These are phyloP conservation scores for Enoplosus armatus DNA, from an alignment of 2,797 vertebrate species.

Conservation along the genomic window DNA sequence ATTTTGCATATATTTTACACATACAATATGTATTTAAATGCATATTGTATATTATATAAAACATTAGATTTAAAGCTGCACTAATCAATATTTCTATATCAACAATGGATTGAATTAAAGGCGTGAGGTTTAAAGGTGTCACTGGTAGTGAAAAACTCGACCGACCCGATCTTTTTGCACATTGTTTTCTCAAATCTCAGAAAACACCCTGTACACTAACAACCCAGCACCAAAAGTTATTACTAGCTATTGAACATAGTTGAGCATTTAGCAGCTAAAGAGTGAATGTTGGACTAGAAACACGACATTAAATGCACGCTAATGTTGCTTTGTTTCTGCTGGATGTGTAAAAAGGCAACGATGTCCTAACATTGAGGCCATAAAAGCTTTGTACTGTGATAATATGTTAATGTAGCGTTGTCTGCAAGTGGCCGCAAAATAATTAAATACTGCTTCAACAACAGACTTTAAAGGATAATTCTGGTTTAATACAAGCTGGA, in stretches of 20 bases:
- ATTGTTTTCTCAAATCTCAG: too few species aligned
- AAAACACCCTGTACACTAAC: too few species aligned
- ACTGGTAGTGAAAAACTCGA: not conserved
- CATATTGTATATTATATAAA: not conserved
- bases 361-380: not conserved
- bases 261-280: too few species aligned
- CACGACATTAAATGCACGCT: too few species aligned
- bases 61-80: not conserved
- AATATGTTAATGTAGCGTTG: not conserved
- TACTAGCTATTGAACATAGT: too few species aligned
- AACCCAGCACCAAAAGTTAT: too few species aligned
- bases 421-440: too few species aligned
- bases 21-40: not conserved
- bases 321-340: too few species aligned
- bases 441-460: too few species aligned
- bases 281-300: too few species aligned
- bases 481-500: not conserved
- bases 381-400: not conserved
- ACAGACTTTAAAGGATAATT: not conserved
- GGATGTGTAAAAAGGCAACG: too few species aligned
- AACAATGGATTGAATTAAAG: not conserved
- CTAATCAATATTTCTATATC: not conserved
- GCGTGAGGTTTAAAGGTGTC: not conserved
- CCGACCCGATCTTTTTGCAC: not conserved
- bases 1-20: not conserved